These are phyloP conservation scores for Arvicanthis niloticus DNA, from an alignment of 2,113 vertebrate species.

Conservation along the genomic window DNA sequence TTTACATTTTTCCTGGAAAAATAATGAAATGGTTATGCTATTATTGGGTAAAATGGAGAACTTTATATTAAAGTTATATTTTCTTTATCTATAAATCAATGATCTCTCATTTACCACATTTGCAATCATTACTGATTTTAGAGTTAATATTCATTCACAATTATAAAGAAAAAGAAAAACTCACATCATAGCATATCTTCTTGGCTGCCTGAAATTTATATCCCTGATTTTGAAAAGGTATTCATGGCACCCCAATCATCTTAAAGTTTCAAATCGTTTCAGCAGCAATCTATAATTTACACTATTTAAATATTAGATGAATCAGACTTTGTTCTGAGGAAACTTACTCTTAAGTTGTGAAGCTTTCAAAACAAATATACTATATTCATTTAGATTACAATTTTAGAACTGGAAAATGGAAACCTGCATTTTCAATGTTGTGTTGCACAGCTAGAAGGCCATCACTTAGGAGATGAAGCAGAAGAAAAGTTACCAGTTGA, in stretches of 20 bases:
- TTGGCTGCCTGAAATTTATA: not conserved
- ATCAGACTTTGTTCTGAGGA: not conserved
- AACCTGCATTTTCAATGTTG: not conserved
- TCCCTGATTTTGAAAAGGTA: not conserved
- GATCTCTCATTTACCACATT: not conserved
- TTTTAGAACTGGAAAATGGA: not conserved
- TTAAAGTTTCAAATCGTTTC: not conserved
- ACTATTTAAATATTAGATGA: not conserved
- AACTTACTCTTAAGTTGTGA: not conserved
- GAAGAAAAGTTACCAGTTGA: not conserved
- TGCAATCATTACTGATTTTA: not conserved
- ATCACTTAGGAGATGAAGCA: not conserved
- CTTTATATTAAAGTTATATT: not conserved
- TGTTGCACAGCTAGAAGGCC: not conserved
- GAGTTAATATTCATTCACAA: not conserved
- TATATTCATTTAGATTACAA: not conserved
- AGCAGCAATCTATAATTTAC: not conserved
- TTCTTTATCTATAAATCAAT: not conserved
- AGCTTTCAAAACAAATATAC: not conserved
- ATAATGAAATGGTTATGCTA: not conserved
- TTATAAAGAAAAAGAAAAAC: not conserved
- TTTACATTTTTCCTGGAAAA: not conserved
- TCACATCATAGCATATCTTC: not conserved
- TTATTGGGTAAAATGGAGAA: too few relatives aligned
- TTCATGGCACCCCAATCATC: not conserved